Evolutionary conservation across 2,888 invertebrate species (phyloP).

Genomic region (Iphiclides podalirius): DNA sequence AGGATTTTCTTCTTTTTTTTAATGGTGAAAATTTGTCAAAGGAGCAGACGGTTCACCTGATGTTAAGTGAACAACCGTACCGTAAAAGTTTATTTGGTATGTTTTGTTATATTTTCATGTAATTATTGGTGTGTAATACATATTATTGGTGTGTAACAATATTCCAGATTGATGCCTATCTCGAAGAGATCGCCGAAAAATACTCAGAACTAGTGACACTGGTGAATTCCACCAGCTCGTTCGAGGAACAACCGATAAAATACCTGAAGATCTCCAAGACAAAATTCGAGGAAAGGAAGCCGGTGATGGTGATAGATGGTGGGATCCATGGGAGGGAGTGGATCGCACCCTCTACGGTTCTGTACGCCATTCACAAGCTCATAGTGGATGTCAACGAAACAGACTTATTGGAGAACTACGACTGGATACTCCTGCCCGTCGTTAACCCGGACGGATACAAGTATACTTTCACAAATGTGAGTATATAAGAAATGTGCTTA

Average conservation of each 20-base stretch:
- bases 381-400: constrained; percentile 77
- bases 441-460: constrained; percentile 87
- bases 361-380: constrained; percentile 83
- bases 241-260: constrained; percentile 25
- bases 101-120: too few species aligned
- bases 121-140: too few species aligned
- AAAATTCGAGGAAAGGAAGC: constrained; percentile 48
- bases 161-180: constrained; percentile 26
- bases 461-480: constrained; percentile 69
- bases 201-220: constrained; percentile 25
- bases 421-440: constrained; percentile 84
- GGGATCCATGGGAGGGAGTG: constrained; percentile 85
- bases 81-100: too few species aligned
- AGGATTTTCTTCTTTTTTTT: too few species aligned
- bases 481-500: too few species aligned
- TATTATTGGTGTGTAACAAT: not conserved
- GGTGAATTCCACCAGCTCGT: constrained; percentile 20
- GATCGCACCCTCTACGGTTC: constrained; percentile 83
- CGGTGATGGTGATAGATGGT: constrained; percentile 80
- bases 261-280: constrained; percentile 27
- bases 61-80: too few species aligned
- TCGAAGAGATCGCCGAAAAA: constrained; percentile 21
- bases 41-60: too few species aligned
- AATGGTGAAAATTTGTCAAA: too few species aligned
- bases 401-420: constrained; percentile 77